A percentile compares a stretch with the other conserved stretches of the same genome.
Evolutionary conservation across 1,140 invertebrate genomes (phyloP).

Genomic region (Arctopsyche grandis): DNA sequence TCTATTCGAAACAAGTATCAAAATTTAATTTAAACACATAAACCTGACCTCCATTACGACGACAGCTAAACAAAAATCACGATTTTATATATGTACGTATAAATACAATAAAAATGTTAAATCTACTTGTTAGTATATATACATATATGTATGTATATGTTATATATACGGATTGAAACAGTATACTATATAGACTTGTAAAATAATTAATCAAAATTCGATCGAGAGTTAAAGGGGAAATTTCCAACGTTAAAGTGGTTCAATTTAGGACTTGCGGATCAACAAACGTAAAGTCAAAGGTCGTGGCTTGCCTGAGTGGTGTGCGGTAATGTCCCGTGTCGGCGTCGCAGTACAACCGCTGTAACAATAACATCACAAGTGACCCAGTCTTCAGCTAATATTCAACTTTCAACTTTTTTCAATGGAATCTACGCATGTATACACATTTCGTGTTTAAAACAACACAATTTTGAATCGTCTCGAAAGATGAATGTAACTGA

Average conservation of each 20-base stretch:
- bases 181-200: no score
- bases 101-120: no score
- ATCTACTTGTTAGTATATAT: neutral
- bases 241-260: neutral
- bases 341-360: conserved; percentile 78
- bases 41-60: neutral
- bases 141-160: neutral
- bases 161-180: neutral
- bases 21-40: neutral
- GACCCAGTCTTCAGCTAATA: conserved; percentile 53
- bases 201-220: no score
- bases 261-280: neutral
- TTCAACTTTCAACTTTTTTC: conserved; percentile 14
- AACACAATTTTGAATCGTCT: neutral
- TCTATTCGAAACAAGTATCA: neutral
- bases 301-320: conserved; percentile 78
- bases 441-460: neutral
- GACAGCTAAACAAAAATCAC: neutral
- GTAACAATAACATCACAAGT: conserved; percentile 71
- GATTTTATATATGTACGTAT: no score
- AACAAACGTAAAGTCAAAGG: conserved; percentile 8
- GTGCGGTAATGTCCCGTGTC: conserved; percentile 76
- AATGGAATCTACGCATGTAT: neutral
- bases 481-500: conserved; percentile 37
- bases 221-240: neutral